Percentiles rank a stretch among this genome's conserved stretches.
These are phyloP conservation scores for Dryas iulia DNA, from an alignment of 1,140 invertebrate species.

Conservation along the genomic window DNA sequence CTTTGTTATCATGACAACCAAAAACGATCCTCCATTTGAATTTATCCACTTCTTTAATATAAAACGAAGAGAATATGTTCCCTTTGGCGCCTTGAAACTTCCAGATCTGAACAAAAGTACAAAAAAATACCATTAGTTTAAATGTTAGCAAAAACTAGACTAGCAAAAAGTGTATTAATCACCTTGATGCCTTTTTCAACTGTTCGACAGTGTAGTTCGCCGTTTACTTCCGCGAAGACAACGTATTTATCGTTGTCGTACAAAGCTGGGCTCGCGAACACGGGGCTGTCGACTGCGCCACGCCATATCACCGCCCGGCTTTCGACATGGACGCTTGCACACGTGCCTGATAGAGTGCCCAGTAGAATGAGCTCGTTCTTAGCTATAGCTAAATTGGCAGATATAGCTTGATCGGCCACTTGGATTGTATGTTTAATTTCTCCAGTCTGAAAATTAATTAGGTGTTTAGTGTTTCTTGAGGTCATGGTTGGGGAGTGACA, in stretches of 20 bases:
- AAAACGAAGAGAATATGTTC: constrained; percentile 85
- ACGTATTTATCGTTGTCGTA: constrained; percentile 74
- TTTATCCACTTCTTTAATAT: constrained; percentile 55
- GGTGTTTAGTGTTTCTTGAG: no score
- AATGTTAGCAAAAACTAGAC: constrained; percentile 8
- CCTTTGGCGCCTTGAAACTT: constrained; percentile 78
- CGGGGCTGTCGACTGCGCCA: constrained; percentile 78
- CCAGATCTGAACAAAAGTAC: constrained; percentile 80
- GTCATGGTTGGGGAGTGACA: no score
- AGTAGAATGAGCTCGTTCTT: constrained; percentile 67
- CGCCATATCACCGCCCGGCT: constrained; percentile 80
- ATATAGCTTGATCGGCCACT: constrained; percentile 80
- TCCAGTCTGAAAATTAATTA: constrained; percentile 60
- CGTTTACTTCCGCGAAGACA: constrained; percentile 82
- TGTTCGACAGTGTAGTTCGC: constrained; percentile 78
- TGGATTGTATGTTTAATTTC: constrained; percentile 48
- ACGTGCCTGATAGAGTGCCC: constrained; percentile 82
- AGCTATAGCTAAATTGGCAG: constrained; percentile 82
- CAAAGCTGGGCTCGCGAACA: constrained; percentile 84
- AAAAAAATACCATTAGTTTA: not conserved
- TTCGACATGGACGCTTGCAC: constrained; percentile 73
- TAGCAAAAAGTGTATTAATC: constrained; percentile 1
- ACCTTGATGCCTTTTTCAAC: constrained; percentile 73
- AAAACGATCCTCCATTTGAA: constrained; percentile 80
- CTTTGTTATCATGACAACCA: constrained; percentile 83